phyloP scores from a whole-genome alignment of 2,888 invertebrate genomes.

The Torymus tubicola region DNA sequence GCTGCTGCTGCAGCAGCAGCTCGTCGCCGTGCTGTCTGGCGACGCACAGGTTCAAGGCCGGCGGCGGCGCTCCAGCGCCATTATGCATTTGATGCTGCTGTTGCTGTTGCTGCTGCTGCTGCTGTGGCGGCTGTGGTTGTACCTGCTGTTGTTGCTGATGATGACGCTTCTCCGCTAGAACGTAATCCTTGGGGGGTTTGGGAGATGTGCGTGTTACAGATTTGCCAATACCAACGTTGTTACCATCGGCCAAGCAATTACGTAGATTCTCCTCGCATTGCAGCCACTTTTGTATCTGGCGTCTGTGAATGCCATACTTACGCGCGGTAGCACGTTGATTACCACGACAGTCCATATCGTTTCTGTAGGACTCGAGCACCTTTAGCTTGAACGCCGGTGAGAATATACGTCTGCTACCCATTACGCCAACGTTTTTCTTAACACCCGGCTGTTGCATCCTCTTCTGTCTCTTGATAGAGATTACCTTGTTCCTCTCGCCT shows the following conservation, averaged over 20 bases:
- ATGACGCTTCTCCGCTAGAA: too few relatives aligned
- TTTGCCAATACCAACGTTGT: too few relatives aligned
- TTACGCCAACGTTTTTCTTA: constrained; percentile 74
- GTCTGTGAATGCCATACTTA: constrained; percentile 92
- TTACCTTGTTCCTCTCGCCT: constrained; percentile 73
- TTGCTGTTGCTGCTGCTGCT: constrained; percentile 56
- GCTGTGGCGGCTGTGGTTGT: constrained; percentile 57
- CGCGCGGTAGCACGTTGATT: constrained; percentile 93
- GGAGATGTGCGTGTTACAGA: too few relatives aligned
- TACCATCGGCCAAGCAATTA: constrained; percentile 81
- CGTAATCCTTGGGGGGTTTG: too few relatives aligned
- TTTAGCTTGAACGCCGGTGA: constrained; percentile 93
- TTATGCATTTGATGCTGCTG: constrained; percentile 62
- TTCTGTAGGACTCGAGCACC: constrained; percentile 91
- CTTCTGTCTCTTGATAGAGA: constrained; percentile 69
- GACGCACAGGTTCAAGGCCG: constrained; percentile 77
- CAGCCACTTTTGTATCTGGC: constrained; percentile 95
- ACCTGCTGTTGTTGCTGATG: not conserved
- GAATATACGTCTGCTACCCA: constrained; percentile 92
- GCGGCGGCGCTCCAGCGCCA: constrained; percentile 68
- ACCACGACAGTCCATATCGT: constrained; percentile 91
- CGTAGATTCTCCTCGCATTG: constrained; percentile 89
- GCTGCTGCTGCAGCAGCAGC: constrained; percentile 63
- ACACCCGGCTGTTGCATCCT: constrained; percentile 67
- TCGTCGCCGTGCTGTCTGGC: constrained; percentile 77